phyloP scores from a whole-genome alignment of 2,113 vertebrate genomes.

The Lepidothrix coronata region DNA sequence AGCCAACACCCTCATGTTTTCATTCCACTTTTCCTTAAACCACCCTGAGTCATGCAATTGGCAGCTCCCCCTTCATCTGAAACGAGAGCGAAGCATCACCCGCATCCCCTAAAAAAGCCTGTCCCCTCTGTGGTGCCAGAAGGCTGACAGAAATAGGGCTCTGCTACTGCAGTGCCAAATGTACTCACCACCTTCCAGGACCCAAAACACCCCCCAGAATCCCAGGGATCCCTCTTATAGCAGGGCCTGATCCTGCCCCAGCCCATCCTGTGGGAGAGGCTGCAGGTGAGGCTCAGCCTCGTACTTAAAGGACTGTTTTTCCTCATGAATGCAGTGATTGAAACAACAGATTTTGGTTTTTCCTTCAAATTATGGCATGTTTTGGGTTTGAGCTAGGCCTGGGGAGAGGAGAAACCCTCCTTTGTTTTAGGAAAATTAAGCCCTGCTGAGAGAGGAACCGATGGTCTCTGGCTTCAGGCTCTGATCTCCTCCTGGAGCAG shows the following conservation, averaged over 20 bases:
- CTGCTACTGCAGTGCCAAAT: neutral
- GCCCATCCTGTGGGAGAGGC: neutral
- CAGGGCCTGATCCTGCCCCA: neutral
- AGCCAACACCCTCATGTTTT: neutral
- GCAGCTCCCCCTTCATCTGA: neutral
- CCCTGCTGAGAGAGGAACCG: accelerated
- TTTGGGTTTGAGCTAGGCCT: neutral
- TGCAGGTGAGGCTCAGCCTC: neutral
- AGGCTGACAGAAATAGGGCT: conserved; percentile 19
- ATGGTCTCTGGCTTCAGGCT: neutral
- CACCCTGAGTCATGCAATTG: neutral
- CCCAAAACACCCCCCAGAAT: neutral
- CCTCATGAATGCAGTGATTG: accelerated
- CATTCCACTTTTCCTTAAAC: neutral
- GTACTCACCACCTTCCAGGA: neutral
- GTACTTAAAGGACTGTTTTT: accelerated
- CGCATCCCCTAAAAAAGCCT: neutral
- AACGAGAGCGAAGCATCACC: neutral
- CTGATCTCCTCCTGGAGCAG: neutral
- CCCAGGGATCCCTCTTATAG: neutral
- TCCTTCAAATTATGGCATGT: accelerated
- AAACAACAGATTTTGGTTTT: accelerated
- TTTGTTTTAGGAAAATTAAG: neutral
- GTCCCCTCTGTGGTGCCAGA: neutral
- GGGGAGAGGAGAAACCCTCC: neutral